These are phyloP conservation scores for Lithobius niger DNA, from an alignment of 1,140 invertebrate species.

Conservation along the genomic window DNA sequence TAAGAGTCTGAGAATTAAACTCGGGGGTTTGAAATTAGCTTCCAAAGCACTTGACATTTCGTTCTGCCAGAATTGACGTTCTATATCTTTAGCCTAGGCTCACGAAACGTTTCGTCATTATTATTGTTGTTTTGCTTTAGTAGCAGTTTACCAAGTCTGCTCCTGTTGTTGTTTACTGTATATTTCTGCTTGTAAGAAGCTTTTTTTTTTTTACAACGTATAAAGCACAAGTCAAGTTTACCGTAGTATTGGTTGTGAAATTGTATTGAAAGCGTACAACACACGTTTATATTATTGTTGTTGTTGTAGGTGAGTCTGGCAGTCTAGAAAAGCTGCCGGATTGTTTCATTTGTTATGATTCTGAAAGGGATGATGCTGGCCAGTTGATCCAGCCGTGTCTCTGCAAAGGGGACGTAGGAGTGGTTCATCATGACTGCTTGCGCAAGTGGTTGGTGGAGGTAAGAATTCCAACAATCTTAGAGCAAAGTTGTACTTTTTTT, in stretches of 20 bases:
- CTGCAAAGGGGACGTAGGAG: slow-evolving; percentile 77
- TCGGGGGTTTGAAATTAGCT: too few species aligned
- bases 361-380: slow-evolving; percentile 53
- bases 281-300: too few species aligned
- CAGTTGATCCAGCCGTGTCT: slow-evolving; percentile 77
- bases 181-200: too few species aligned
- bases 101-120: too few species aligned
- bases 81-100: too few species aligned
- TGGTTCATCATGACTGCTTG: slow-evolving; percentile 85
- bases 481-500: neutral
- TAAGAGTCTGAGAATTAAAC: too few species aligned
- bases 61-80: too few species aligned
- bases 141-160: too few species aligned
- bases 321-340: slow-evolving; percentile 33
- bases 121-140: too few species aligned
- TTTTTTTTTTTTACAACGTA: slow-evolving; percentile 3
- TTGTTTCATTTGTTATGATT: slow-evolving; percentile 91
- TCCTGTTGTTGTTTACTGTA: too few species aligned
- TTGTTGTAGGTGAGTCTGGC: slow-evolving; percentile 15
- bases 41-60: too few species aligned
- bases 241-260: slow-evolving; percentile 5
- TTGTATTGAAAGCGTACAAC: neutral
- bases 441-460: slow-evolving; percentile 66
- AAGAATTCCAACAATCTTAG: slow-evolving; percentile 4
- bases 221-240: neutral